phyloP scores from a whole-genome alignment of 1,140 invertebrate species.

The Sarcophaga bullata region DNA sequence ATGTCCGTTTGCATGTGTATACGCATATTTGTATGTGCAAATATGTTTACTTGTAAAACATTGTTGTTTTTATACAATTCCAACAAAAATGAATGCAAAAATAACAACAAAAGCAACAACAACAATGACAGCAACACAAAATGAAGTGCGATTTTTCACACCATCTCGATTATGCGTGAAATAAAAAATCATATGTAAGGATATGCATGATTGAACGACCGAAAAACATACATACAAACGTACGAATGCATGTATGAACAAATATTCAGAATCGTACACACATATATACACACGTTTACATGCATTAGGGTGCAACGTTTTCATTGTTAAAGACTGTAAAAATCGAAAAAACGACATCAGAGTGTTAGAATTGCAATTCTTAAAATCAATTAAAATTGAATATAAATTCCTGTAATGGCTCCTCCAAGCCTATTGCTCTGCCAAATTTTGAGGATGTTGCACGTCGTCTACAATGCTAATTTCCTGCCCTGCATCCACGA shows the following conservation, averaged over 20 bases:
- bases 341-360: too few species aligned
- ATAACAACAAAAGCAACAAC: constrained; percentile 36
- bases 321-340: too few species aligned
- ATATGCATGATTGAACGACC: constrained; percentile 35
- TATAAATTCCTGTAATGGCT: too few species aligned
- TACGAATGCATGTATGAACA: neutral
- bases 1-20: constrained; percentile 9
- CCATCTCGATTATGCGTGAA: constrained; percentile 40
- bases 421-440: too few species aligned
- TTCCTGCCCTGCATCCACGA: too few species aligned
- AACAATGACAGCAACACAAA: constrained; percentile 16
- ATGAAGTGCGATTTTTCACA: constrained; percentile 36
- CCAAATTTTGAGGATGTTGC: too few species aligned
- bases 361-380: too few species aligned
- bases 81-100: constrained; percentile 30
- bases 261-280: neutral
- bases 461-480: too few species aligned
- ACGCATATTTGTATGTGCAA: constrained; percentile 31
- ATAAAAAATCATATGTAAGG: constrained; percentile 40
- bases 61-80: constrained; percentile 30
- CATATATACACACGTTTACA: neutral
- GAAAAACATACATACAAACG: neutral
- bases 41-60: constrained; percentile 42
- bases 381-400: too few species aligned
- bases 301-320: neutral